Conservation (phyloP, 2,888 invertebrate genomes). For the Alloscopus bannaensis region DNA sequence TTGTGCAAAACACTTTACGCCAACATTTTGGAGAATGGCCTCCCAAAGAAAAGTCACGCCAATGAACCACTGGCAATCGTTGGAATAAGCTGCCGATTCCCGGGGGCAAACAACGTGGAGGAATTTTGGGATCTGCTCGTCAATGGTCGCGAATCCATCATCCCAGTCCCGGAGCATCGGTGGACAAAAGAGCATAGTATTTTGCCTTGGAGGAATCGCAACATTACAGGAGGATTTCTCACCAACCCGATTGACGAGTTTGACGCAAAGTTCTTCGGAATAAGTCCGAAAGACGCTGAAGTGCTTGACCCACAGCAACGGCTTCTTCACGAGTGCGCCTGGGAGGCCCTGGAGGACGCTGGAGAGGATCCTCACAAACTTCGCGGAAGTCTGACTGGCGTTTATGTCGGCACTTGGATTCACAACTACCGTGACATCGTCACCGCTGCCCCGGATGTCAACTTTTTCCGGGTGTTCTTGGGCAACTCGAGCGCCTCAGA, state of each 20-base stretch:
- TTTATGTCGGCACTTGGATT: slow-evolving; percentile 20
- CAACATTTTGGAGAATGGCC: too few species aligned
- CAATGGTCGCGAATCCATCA: slow-evolving; percentile 16
- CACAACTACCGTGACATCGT: slow-evolving; percentile 30
- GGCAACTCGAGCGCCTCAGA: slow-evolving; percentile 55
- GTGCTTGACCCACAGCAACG: not conserved
- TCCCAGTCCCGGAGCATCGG: not conserved
- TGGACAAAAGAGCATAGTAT: slow-evolving; percentile 17
- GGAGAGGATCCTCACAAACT: not conserved
- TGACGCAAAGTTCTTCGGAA: slow-evolving; percentile 8
- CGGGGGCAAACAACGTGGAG: slow-evolving; percentile 16
- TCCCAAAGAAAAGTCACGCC: too few species aligned
- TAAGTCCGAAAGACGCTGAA: slow-evolving; percentile 21
- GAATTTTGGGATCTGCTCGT: slow-evolving; percentile 37
- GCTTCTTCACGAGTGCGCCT: not conserved
- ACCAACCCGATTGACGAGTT: slow-evolving; percentile 11
- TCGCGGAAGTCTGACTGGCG: not conserved
- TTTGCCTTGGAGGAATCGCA: not conserved
- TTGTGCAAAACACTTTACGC: too few species aligned
- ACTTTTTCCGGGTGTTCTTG: slow-evolving; percentile 52
- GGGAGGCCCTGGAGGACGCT: slow-evolving; percentile 25
- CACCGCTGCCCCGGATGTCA: not conserved
- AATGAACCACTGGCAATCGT: slow-evolving; percentile 35
- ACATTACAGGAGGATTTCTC: slow-evolving; percentile 6
- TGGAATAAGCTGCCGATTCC: slow-evolving; percentile 30